Evolutionary conservation across 2,888 invertebrate species (phyloP).

Genomic region (Halictus ligatus): DNA sequence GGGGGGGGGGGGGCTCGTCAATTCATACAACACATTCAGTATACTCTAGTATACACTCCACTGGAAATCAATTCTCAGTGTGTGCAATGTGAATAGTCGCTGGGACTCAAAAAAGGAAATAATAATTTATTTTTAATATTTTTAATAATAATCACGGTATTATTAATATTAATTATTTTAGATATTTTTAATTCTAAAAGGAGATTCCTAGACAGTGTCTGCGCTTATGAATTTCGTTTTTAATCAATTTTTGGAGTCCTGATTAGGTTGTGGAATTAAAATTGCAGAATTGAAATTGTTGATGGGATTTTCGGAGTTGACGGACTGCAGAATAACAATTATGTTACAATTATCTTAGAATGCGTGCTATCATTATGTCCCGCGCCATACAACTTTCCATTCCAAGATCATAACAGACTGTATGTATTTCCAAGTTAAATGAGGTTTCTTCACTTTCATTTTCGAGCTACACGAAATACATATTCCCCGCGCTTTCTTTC

Average conservation of each 20-base stretch:
- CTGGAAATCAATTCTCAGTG: background rate
- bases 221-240: background rate
- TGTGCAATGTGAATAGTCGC: too few relatives aligned
- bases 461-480: constrained; percentile 40
- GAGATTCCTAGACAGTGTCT: too few relatives aligned
- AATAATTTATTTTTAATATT: background rate
- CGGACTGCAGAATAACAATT: background rate
- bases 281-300: background rate
- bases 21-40: background rate
- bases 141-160: background rate
- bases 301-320: background rate
- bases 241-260: background rate
- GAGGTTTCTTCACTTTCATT: constrained; percentile 47
- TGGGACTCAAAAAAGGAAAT: background rate
- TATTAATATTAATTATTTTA: background rate
- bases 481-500: constrained; percentile 9
- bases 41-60: background rate
- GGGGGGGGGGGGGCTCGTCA: background rate
- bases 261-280: background rate
- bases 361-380: constrained; percentile 9
- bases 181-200: background rate
- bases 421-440: constrained; percentile 49
- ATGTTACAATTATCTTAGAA: too few relatives aligned
- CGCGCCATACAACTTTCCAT: constrained; percentile 26
- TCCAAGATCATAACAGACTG: constrained; percentile 18